Evolutionary conservation across 2,888 invertebrate genomes (phyloP), one percentile per base, ranked within the genome.

Genomic region (Chymomyza fuscimana): DNA sequence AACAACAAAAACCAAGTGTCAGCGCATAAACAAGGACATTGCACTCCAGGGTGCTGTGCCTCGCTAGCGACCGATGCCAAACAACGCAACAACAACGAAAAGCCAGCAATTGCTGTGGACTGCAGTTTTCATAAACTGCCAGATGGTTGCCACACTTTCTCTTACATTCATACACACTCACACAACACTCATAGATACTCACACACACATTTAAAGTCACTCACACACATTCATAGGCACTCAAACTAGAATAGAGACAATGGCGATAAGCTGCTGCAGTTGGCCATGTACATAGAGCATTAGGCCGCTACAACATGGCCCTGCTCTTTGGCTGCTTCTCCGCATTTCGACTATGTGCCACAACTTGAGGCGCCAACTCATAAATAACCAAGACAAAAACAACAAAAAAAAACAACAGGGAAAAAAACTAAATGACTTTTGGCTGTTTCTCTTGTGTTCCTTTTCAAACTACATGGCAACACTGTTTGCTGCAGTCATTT

Each of bases 281-380:
- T 58, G 58, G 15, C 40, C 40, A 46, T 46, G 40, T 12, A 32
- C 32, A 32, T 32, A 7, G 12, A 46, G 40, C 62, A 72, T 67
- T 63, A 61, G 51, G 54, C 61, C 46, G 60, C 52, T 59, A 36
- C 36, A 40, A n/a, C 69, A 40, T 25, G 52, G 29, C 65, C 40
- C 7, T 40, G 72, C 63, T 62, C 12, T 7, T 22, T 51, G 63
- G 22, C 32, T 63, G 32, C 67, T 73, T 32, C 32, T 32, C 7
- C 9, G 32, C 32, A 32, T 32, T 32, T 32, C 32, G 32, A 32
- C 69, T 73, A 70, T 87, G 82, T 78, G 73, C 75, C 79, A 80
- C 82, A 81, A 86, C 86, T 85, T 84, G 82, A 87, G 86, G 87
- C 85, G 64, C 86, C 86, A 81, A 79, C 85, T 86, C 86, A 84